These are phyloP conservation scores for Heliangelus exortis DNA, from an alignment of 2,797 vertebrate species.

Conservation along the genomic window DNA sequence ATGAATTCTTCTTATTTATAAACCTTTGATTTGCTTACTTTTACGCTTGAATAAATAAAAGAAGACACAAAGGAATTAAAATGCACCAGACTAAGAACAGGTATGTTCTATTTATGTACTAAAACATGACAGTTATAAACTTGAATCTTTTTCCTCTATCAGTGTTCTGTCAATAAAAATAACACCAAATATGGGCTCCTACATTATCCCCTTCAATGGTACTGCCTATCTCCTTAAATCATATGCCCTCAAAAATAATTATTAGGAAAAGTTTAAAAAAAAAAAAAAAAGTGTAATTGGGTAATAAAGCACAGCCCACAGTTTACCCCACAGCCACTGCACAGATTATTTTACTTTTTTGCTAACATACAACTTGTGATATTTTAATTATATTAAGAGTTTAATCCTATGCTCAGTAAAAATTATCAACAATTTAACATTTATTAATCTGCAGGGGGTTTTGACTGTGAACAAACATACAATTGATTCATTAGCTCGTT, in stretches of 20 bases:
- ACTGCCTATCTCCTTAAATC: background rate
- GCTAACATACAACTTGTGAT: background rate
- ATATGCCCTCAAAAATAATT: background rate
- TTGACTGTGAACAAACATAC: background rate
- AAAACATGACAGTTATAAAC: background rate
- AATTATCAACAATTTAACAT: background rate
- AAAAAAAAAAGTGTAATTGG: no score
- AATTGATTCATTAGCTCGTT: background rate
- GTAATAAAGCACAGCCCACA: background rate
- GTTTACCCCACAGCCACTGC: background rate
- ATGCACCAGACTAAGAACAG: background rate
- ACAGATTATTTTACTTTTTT: background rate
- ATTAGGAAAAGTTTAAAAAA: background rate
- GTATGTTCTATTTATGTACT: background rate
- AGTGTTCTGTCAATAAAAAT: background rate
- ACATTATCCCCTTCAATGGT: background rate
- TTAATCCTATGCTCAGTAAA: background rate
- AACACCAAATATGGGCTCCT: background rate
- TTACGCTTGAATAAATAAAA: background rate
- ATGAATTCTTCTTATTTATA: background rate
- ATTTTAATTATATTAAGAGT: background rate
- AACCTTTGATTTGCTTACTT: background rate
- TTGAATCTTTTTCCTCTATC: background rate
- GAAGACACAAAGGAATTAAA: background rate
- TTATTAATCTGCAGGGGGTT: background rate